phyloP scores from a whole-genome alignment of 2,113 vertebrate species.

The Podarcis raffonei region DNA sequence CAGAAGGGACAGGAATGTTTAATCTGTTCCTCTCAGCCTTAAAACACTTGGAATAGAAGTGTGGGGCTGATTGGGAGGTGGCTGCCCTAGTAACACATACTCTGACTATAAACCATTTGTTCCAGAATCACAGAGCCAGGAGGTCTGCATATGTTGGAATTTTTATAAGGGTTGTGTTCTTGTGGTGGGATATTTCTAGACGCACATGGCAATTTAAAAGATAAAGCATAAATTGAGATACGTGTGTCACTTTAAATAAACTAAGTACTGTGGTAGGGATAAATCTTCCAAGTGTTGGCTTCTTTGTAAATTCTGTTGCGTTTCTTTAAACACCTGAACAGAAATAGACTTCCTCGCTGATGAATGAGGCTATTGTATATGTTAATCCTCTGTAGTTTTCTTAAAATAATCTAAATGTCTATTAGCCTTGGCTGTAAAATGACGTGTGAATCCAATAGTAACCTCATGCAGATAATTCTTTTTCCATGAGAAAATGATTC shows the following conservation, averaged over 20 bases:
- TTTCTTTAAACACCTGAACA: conserved; percentile 5
- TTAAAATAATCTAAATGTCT: conserved; percentile 22
- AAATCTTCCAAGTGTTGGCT: background rate
- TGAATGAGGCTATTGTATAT: conserved; percentile 12
- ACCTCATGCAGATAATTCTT: conserved; percentile 29
- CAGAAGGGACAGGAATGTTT: background rate
- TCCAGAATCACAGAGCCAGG: background rate
- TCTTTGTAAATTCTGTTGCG: background rate
- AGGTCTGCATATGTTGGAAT: background rate
- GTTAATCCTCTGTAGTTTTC: background rate
- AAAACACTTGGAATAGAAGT: background rate
- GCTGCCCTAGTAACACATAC: background rate
- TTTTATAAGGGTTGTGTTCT: background rate
- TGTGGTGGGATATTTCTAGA: background rate
- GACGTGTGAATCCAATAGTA: background rate
- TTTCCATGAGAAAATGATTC: conserved; percentile 1
- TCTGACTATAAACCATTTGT: background rate
- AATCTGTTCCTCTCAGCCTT: background rate
- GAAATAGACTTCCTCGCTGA: background rate
- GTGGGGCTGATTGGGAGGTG: background rate
- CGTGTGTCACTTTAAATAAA: conserved; percentile 35
- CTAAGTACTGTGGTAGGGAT: background rate
- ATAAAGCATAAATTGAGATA: background rate
- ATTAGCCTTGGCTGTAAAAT: conserved; percentile 15
- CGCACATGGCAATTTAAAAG: background rate